Base-by-base conservation (phyloP, 2,888 invertebrate species). In the Stenoptilia bipunctidactyla region DNA sequence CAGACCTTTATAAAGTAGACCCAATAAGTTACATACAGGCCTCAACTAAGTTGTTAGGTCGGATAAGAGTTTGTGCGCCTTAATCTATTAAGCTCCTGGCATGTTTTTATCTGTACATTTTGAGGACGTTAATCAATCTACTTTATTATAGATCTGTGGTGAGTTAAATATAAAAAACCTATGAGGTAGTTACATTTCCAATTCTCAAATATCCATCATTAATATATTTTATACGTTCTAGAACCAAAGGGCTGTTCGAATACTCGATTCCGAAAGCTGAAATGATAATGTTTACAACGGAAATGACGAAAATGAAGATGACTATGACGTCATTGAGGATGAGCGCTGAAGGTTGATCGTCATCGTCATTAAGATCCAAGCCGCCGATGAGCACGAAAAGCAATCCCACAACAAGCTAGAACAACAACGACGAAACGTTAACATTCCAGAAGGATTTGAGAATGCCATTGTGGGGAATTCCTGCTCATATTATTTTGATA, bases 181-280 rank as follows among this genome's bases (percentile, higher is more conserved):
- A 58, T 20, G 38, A 40, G 3, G 35, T 48, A 15, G 71, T 73
- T 4, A 46, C 37, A 52, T 79, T 80, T 6, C 38, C 48, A 47
- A 66, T 71, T 40, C 53, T 66, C 33, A 79, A 56, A 66, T 83
- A 79, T 41, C 75, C 66, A 39, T 49, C 56, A 55, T 80, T 77
- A n/a, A 80, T 65, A 51, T 64, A 63, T 47, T 66, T 61, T 5
- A 83, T 52, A 12, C 83, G 60, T 44, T 85, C 74, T 43, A 89
- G 71, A 49, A 85, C 72, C 39, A 90, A 66, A 0, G 90, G 88
- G 50, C 86, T 88, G 53, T 87, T 90, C 8, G 91, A 89, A 62
- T 90, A 90, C 60, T 93, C 92, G 50, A 94, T 90, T 38, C 93
- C 94, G 60, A 96, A 94, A 33, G 91, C 92, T 35, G 94, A 92